These are phyloP conservation scores for Linepithema humile DNA, from an alignment of 1,140 invertebrate genomes.

Conservation along the genomic window DNA sequence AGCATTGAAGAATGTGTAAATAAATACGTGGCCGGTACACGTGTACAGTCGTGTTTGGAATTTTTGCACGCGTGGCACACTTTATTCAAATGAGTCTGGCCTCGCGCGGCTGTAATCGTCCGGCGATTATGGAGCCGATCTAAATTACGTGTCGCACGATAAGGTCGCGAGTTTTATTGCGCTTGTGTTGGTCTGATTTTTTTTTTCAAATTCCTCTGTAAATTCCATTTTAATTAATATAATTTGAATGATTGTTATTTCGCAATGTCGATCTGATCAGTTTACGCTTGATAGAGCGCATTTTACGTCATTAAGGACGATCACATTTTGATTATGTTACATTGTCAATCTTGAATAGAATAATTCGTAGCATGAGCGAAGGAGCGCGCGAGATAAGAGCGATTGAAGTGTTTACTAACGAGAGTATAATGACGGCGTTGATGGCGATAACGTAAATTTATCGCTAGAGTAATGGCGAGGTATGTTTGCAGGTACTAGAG, in stretches of 20 bases:
- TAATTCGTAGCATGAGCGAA: conserved; percentile 2
- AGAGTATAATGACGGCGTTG: conserved; percentile 42
- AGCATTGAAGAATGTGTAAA: background rate
- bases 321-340: conserved; percentile 6
- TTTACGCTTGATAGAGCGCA: conserved; percentile 1
- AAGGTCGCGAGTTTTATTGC: conserved; percentile 22
- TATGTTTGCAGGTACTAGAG: background rate
- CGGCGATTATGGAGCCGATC: conserved; percentile 44
- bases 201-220: too few relatives aligned
- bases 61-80: conserved; percentile 48
- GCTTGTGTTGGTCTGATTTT: background rate
- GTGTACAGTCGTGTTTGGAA: conserved; percentile 50
- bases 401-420: conserved; percentile 49
- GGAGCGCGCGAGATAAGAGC: conserved; percentile 27
- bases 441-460: conserved; percentile 40
- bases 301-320: conserved; percentile 4
- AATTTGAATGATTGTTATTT: background rate
- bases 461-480: conserved; percentile 17
- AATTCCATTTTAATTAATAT: conserved; percentile 17
- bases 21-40: background rate
- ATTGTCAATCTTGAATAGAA: conserved; percentile 38
- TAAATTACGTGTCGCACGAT: conserved; percentile 63
- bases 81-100: conserved; percentile 61
- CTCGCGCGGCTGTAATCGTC: conserved; percentile 46
- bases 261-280: background rate